These are phyloP conservation scores for Teleiodes luculella DNA, from an alignment of 2,888 invertebrate species.

Conservation along the genomic window DNA sequence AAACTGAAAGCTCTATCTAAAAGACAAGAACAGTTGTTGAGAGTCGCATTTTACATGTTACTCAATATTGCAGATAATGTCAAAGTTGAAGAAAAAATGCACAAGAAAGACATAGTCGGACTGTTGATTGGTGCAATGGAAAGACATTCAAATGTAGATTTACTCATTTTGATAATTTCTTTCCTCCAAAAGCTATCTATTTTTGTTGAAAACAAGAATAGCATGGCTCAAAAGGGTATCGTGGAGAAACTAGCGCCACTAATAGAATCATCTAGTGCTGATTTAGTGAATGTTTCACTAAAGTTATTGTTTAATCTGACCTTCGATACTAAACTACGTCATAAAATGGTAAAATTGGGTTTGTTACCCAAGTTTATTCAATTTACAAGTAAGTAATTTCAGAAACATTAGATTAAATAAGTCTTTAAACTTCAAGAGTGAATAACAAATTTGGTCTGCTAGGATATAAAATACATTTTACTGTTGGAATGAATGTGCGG, in stretches of 20 bases:
- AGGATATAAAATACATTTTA: too few species aligned
- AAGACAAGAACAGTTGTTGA: slow-evolving; percentile 94
- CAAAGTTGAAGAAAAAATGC: slow-evolving; percentile 98
- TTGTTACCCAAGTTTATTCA: slow-evolving; percentile 93
- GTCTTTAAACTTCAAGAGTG: too few species aligned
- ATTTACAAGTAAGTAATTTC: slow-evolving; percentile 83
- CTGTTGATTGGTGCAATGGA: slow-evolving; percentile 93
- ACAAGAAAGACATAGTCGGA: slow-evolving; percentile 93
- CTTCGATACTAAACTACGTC: slow-evolving; percentile 92
- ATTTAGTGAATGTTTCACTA: slow-evolving; percentile 89
- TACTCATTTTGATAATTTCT: slow-evolving; percentile 92
- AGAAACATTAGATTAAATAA: too few species aligned
- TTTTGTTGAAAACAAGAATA: slow-evolving; percentile 95
- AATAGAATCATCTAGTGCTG: slow-evolving; percentile 82
- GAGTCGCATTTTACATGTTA: slow-evolving; percentile 94
- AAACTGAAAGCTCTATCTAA: slow-evolving; percentile 89
- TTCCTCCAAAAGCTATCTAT: slow-evolving; percentile 97
- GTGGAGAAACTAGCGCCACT: slow-evolving; percentile 91
- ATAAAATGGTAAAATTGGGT: slow-evolving; percentile 93
- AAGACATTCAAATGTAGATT: slow-evolving; percentile 89
- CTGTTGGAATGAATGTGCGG: too few species aligned
- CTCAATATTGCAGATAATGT: slow-evolving; percentile 97
- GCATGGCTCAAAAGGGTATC: slow-evolving; percentile 90
- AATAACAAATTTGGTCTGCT: too few species aligned
- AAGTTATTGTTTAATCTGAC: slow-evolving; percentile 96